Evolutionary conservation across 2,888 invertebrate genomes (phyloP).

Genomic region (Altica lythri): DNA sequence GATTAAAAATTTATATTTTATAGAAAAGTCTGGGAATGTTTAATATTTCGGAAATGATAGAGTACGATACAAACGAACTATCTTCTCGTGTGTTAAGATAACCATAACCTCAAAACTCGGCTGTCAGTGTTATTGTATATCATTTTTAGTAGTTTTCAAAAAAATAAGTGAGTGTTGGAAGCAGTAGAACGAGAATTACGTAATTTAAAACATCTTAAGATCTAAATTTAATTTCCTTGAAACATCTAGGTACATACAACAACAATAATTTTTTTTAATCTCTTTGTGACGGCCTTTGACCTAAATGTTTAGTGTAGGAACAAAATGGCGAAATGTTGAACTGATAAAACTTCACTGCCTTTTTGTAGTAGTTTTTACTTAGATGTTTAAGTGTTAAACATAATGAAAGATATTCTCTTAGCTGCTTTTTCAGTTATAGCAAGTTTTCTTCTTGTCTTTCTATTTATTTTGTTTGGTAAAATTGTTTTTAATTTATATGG

Average conservation of each 20-base stretch:
- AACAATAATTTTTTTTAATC: slow-evolving; percentile 9
- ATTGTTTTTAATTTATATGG: slow-evolving; percentile 2
- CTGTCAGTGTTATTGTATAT: slow-evolving; percentile 1
- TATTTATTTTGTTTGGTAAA: slow-evolving; percentile 66
- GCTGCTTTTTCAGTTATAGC: slow-evolving; percentile 62
- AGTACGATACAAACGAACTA: too few relatives aligned
- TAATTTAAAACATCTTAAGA: slow-evolving; percentile 5
- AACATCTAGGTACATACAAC: slow-evolving; percentile 17
- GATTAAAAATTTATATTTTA: too few relatives aligned
- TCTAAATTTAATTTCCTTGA: slow-evolving; percentile 14
- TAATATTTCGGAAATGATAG: too few relatives aligned
- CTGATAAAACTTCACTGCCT: slow-evolving; percentile 34
- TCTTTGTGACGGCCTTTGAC: slow-evolving; percentile 22
- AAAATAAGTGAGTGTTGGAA: slow-evolving; percentile 13
- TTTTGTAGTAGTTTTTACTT: slow-evolving; percentile 34
- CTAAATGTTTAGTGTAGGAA: slow-evolving; percentile 17
- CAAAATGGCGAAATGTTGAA: slow-evolving; percentile 40
- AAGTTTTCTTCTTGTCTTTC: slow-evolving; percentile 62
- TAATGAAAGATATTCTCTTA: slow-evolving; percentile 58
- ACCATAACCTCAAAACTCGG: too few relatives aligned
- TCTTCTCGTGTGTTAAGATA: too few relatives aligned
- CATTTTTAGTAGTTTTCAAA: slow-evolving; percentile 13
- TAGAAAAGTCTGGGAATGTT: too few relatives aligned
- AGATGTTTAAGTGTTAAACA: slow-evolving; percentile 36
- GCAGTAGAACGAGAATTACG: too few relatives aligned